Conservation (phyloP, 1,140 invertebrate species). For the Eupeodes corollae region DNA sequence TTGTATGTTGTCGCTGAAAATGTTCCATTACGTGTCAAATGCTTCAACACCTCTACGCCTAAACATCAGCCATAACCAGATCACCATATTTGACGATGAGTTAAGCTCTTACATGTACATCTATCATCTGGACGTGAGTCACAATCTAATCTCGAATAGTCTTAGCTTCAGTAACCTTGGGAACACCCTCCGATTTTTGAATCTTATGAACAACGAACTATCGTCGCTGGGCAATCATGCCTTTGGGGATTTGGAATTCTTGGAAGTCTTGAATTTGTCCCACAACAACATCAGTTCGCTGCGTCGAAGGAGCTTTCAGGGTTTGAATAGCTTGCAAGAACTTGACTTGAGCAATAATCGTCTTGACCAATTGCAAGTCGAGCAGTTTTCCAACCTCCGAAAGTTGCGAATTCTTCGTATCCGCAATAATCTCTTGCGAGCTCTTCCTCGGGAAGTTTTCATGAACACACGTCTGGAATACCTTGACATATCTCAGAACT, state of each 20-base stretch:
- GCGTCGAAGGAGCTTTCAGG: constrained; percentile 61
- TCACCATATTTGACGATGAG: constrained; percentile 47
- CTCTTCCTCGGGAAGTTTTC: constrained; percentile 67
- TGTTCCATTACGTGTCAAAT: constrained; percentile 54
- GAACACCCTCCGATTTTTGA: constrained; percentile 50
- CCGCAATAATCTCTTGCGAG: constrained; percentile 61
- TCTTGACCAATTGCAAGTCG: constrained; percentile 62
- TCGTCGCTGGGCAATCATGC: constrained; percentile 54
- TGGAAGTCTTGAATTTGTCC: constrained; percentile 63
- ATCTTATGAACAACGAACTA: constrained; percentile 64
- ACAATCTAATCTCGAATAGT: constrained; percentile 53
- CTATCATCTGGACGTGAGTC: constrained; percentile 57
- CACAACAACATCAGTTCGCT: constrained; percentile 63
- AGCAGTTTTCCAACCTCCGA: constrained; percentile 68
- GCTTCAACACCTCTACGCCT: constrained; percentile 47
- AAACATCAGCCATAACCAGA: constrained; percentile 59
- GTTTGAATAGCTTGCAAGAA: constrained; percentile 58
- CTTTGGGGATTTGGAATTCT: constrained; percentile 52
- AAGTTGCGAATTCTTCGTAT: constrained; percentile 66
- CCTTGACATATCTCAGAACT: constrained; percentile 68
- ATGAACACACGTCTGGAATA: constrained; percentile 67
- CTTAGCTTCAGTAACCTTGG: constrained; percentile 51
- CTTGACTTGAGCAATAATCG: constrained; percentile 69
- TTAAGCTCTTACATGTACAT: constrained; percentile 42
- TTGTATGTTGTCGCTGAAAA: constrained; percentile 50